A percentile compares a stretch with the other conserved stretches of the same genome.
Evolutionary conservation across 2,113 vertebrate genomes (phyloP).

Genomic region (Bucco capensis): DNA sequence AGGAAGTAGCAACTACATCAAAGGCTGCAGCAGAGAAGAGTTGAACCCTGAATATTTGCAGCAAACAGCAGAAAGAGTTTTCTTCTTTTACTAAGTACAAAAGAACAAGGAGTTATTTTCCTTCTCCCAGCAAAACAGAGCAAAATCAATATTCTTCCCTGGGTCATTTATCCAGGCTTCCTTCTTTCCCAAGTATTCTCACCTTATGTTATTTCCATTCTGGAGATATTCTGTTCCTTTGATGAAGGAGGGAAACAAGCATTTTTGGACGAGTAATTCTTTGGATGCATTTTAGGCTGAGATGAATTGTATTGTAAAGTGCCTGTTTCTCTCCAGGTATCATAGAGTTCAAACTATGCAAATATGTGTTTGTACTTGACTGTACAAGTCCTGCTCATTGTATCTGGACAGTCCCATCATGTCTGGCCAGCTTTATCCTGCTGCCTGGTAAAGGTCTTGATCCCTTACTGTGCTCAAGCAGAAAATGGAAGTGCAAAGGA

Average conservation of each 20-base stretch:
- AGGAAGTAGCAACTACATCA: neutral
- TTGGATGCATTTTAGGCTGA: neutral
- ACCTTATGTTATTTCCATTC: neutral
- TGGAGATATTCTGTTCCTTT: neutral
- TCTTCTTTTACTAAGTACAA: neutral
- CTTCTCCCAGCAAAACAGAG: neutral
- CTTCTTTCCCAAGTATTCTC: neutral
- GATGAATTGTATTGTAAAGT: neutral
- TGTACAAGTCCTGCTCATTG: neutral
- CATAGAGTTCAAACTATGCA: neutral
- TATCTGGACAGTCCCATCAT: neutral
- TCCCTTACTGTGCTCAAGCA: neutral
- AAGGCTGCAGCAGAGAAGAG: neutral
- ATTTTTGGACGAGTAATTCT: neutral
- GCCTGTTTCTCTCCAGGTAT: neutral
- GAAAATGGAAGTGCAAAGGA: neutral
- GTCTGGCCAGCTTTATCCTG: neutral
- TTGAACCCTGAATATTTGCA: neutral
- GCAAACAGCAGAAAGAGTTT: neutral
- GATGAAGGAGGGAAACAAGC: neutral
- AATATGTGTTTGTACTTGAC: neutral
- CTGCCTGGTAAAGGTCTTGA: neutral
- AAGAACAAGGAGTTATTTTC: neutral
- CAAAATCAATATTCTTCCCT: conserved; percentile 3
- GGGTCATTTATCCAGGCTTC: neutral